A percentile compares a stretch with the other conserved stretches of the same genome.
Evolutionary conservation across 2,797 vertebrate species (phyloP).

Genomic region (Gastrophryne carolinensis): DNA sequence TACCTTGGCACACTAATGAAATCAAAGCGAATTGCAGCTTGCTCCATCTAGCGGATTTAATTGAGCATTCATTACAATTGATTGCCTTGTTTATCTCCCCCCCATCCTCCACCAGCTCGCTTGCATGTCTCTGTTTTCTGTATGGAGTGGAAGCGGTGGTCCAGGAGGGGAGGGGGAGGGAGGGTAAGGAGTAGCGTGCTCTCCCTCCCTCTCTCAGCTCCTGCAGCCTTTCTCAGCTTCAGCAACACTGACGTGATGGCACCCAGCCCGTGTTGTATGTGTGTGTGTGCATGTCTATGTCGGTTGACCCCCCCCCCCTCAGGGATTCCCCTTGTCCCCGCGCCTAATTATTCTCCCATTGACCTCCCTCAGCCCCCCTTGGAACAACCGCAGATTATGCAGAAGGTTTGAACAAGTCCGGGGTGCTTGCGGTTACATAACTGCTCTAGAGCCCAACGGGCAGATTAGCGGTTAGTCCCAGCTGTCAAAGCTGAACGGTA

Average conservation of each 20-base stretch:
- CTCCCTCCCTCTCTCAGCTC: slow-evolving; percentile 11
- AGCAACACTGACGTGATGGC: slow-evolving; percentile 37
- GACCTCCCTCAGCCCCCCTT: neutral
- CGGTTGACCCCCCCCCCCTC: neutral
- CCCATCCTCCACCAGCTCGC: slow-evolving; percentile 8
- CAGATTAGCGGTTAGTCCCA: neutral
- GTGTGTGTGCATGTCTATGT: neutral
- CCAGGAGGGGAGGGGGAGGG: slow-evolving; percentile 29
- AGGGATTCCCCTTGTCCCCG: slow-evolving; percentile 28
- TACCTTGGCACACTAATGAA: slow-evolving; percentile 31
- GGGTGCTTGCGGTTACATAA: neutral
- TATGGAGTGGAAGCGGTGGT: slow-evolving; percentile 40
- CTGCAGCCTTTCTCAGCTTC: slow-evolving; percentile 36
- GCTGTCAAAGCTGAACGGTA: neutral
- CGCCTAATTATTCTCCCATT: neutral
- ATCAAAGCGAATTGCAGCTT: slow-evolving; percentile 25
- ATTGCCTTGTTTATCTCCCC: slow-evolving; percentile 41
- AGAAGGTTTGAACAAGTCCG: neutral
- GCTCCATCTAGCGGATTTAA: slow-evolving; percentile 51
- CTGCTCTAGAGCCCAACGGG: neutral
- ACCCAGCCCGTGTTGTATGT: neutral
- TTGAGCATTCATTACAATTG: slow-evolving; percentile 45
- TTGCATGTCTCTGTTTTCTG: slow-evolving; percentile 45
- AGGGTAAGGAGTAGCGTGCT: neutral
- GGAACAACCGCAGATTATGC: neutral